A percentile compares a stretch with the other conserved stretches of the same genome.
Evolutionary conservation across 1,140 invertebrate species (phyloP).

Genomic region (Drosophila orosa): DNA sequence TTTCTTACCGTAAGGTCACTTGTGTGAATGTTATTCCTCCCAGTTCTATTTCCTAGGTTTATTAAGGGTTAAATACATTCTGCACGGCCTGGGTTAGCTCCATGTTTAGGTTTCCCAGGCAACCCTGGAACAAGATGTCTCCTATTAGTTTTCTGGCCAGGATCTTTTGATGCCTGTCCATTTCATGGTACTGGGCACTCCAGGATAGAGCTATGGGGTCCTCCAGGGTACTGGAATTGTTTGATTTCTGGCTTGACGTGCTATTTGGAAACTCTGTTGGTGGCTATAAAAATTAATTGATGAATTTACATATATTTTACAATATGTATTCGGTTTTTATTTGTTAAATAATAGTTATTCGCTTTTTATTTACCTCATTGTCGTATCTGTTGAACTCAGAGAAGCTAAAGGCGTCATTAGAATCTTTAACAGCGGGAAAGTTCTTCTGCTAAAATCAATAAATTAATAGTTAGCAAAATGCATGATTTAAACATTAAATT

Average conservation of each 20-base stretch:
- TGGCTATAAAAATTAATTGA: background rate
- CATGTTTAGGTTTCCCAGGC: background rate
- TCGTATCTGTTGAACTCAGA: background rate
- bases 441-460: background rate
- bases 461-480: background rate
- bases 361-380: background rate
- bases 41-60: background rate
- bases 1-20: background rate
- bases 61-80: background rate
- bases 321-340: too few relatives aligned
- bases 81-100: background rate
- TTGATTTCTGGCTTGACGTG: background rate
- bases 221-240: background rate
- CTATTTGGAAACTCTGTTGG: too few relatives aligned
- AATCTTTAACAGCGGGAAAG: background rate
- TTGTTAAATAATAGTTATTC: too few relatives aligned
- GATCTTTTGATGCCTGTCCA: constrained; percentile 1
- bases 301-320: background rate
- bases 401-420: background rate
- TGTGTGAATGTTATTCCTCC: background rate
- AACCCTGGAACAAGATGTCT: constrained; percentile 11
- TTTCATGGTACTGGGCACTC: constrained; percentile 4
- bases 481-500: too few relatives aligned
- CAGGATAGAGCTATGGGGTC: constrained; percentile 3
- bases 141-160: constrained; percentile 8